phyloP scores from a whole-genome alignment of 2,113 vertebrate species.

The Microcebus ravelobensis region DNA sequence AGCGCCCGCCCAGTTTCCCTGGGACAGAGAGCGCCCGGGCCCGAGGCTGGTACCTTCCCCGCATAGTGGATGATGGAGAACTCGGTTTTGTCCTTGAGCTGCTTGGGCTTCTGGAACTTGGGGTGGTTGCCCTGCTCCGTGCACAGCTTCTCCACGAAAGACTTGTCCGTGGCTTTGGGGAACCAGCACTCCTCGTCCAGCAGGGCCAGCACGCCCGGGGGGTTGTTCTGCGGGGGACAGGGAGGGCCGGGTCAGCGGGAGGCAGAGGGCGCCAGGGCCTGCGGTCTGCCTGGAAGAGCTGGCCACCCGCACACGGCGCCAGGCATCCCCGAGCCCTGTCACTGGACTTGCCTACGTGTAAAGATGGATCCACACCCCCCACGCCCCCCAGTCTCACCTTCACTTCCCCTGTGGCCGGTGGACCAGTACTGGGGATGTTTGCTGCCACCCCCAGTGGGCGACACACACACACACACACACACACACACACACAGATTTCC shows the following conservation, averaged over 20 bases:
- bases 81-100: conserved; percentile 98
- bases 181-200: conserved; percentile 99
- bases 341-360: background rate
- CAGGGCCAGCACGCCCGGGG: conserved; percentile 95
- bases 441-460: background rate
- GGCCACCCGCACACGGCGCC: accelerated
- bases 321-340: background rate
- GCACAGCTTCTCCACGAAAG: conserved; percentile 96
- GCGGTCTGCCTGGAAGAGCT: background rate
- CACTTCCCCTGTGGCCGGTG: accelerated
- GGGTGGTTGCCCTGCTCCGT: conserved; percentile 93
- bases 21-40: background rate
- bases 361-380: background rate
- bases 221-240: conserved; percentile 90
- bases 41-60: conserved; percentile 87
- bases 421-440: background rate
- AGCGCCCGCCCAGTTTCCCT: background rate
- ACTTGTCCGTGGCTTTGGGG: conserved; percentile 97
- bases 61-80: conserved; percentile 98
- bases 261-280: background rate
- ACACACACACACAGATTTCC: background rate
- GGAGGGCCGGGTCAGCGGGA: accelerated
- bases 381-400: background rate
- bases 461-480: no score
- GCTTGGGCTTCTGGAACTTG: conserved; percentile 97